Conservation (phyloP, 2,113 vertebrate genomes). For the Cinclus cinclus region DNA sequence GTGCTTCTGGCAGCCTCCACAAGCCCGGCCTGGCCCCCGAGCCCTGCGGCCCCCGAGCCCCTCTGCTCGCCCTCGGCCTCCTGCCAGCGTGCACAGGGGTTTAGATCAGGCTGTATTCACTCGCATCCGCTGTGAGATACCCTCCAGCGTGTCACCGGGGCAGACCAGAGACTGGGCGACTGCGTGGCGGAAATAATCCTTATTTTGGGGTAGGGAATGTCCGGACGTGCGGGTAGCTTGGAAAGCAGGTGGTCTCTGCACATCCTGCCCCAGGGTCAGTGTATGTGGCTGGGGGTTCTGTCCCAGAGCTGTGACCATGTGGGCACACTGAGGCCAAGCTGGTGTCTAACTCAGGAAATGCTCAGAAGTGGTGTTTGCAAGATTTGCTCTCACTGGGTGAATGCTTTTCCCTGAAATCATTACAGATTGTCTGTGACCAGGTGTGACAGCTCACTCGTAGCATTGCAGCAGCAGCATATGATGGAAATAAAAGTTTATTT, state of each 20-base stretch:
- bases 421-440: fast-evolving
- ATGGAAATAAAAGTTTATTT: neutral
- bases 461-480: fast-evolving
- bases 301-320: fast-evolving
- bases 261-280: fast-evolving
- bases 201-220: neutral
- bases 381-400: neutral
- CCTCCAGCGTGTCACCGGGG: fast-evolving
- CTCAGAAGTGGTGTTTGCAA: neutral
- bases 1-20: neutral
- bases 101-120: neutral
- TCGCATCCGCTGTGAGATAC: neutral
- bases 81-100: fast-evolving
- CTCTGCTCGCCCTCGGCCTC: neutral
- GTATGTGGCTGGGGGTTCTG: fast-evolving
- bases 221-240: fast-evolving
- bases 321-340: fast-evolving
- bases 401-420: neutral
- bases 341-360: neutral
- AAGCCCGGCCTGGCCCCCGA: fast-evolving
- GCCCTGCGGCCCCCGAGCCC: fast-evolving
- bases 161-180: fast-evolving
- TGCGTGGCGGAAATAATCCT: neutral
- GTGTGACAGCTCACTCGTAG: fast-evolving
- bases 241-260: neutral